phyloP scores from a whole-genome alignment of 1,140 invertebrate genomes.

The Aporrectodea caliginosa region DNA sequence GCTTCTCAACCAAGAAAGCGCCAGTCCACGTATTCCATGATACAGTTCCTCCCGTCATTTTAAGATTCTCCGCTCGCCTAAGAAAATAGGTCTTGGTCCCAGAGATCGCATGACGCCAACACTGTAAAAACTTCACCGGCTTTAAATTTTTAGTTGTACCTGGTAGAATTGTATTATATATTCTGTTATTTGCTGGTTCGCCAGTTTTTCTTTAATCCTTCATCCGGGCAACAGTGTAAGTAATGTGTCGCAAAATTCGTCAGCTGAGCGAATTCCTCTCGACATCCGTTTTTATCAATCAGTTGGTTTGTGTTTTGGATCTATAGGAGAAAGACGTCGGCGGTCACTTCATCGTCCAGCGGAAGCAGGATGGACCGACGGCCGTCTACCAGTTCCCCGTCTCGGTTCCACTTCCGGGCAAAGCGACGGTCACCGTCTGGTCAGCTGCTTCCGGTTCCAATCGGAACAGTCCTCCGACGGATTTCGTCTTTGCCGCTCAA shows the following conservation, averaged over 20 bases:
- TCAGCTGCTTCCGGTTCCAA: slow-evolving; percentile 46
- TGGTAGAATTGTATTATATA: not conserved
- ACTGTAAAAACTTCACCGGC: no score
- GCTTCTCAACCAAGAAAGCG: no score
- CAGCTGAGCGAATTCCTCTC: no score
- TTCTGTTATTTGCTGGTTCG: not conserved
- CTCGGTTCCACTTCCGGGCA: slow-evolving; percentile 42
- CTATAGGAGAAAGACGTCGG: slow-evolving; percentile 48
- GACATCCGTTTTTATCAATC: no score
- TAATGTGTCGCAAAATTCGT: not conserved
- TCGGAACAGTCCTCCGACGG: slow-evolving; percentile 48
- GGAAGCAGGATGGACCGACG: slow-evolving; percentile 37
- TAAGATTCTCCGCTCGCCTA: no score
- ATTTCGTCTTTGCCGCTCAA: slow-evolving; percentile 53
- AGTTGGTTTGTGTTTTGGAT: not conserved
- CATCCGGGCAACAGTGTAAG: not conserved
- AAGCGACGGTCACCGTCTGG: slow-evolving; percentile 51
- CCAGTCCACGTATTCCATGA: no score
- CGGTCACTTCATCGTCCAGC: slow-evolving; percentile 37
- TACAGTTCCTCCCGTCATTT: no score
- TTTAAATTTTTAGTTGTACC: not conserved
- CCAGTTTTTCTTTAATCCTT: not conserved
- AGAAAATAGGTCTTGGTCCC: no score
- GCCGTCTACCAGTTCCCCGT: slow-evolving; percentile 52
- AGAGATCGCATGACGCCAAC: no score